Base-by-base conservation (phyloP, 2,113 vertebrate genomes). In the Gobius niger region DNA sequence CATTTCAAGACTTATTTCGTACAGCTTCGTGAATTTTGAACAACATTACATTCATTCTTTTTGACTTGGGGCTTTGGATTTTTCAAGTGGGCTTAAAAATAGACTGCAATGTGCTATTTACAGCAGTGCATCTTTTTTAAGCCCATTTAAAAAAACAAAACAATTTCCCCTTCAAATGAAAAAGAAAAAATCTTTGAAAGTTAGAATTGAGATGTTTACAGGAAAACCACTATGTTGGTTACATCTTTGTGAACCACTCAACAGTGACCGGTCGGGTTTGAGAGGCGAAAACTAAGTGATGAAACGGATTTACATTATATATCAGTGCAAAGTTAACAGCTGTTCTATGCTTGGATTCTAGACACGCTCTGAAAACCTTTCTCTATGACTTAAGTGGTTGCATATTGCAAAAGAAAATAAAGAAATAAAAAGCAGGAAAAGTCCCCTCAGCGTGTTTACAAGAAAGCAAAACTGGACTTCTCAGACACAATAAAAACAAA, bases 361-460 rank as follows among this genome's bases (percentile, higher is more conserved):
- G 93, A 96, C 93, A 95, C 89, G 89, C 76, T 57, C 72, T 81
- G 77, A 67, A 77, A 80, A 86, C 73, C 81, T 95, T 92, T 95
- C 94, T 94, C 90, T 92, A 93, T 95, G 94, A 96, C 68, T 93
- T 89, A 96, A 98, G 96, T 98, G 96, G 96, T 98, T 99, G 96
- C 97, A 98, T 98, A 98, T 97, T 96, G 71, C 9, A 46, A 82
- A 56, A 56, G 4, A 10, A 56, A 56, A 97, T 95, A 95, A 95
- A 94, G 98, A 98, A 96, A 97, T 94, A 95, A 94, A 94, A 98
- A 98, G 96, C 97, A 97, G 95, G 96, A 97, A 98, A 96, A 92
- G 93, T 85, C 74, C 95, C 95, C 69, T 95, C 91, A 95, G 95
- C 94, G 94, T 91, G 93, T 93, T 90, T 91, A 93, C 51, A 78